Conservation (phyloP, 2,797 vertebrate genomes). For the Mycteria americana region DNA sequence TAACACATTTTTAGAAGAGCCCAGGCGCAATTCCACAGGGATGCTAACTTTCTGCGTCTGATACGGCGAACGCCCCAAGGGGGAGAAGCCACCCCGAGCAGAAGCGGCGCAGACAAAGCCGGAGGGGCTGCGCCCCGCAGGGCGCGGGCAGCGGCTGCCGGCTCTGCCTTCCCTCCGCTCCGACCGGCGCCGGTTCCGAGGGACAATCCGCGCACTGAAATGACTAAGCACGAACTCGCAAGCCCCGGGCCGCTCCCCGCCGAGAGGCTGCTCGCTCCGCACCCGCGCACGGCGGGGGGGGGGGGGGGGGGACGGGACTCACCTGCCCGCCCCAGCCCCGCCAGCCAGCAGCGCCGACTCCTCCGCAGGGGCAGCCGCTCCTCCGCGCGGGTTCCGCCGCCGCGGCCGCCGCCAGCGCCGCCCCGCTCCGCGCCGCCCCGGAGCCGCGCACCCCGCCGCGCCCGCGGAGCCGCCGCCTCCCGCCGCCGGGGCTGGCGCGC, state of each 20-base stretch:
- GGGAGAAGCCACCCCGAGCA: not conserved
- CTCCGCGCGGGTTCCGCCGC: not conserved
- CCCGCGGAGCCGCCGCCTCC: not conserved
- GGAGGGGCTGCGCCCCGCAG: not conserved
- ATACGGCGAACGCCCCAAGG: not conserved
- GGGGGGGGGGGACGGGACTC: too few relatives aligned
- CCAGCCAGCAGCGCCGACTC: not conserved
- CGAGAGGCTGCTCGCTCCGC: not conserved
- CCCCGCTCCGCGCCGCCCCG: not conserved
- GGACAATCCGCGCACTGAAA: not conserved
- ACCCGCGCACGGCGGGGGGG: not conserved
- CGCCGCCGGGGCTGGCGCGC: not conserved
- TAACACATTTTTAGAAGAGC: not conserved
- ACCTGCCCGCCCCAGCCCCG: not conserved
- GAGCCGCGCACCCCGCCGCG: not conserved
- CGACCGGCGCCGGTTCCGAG: not conserved
- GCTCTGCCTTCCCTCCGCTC: not conserved
- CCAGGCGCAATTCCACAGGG: not conserved
- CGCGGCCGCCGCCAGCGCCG: not conserved
- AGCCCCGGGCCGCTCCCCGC: not conserved
- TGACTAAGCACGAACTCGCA: conserved; percentile 16
- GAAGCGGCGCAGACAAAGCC: not conserved
- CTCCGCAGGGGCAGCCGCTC: not conserved
- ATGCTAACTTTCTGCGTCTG: conserved; percentile 19
- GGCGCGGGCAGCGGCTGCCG: not conserved